Percentiles rank a stretch among this genome's conserved stretches.
These are phyloP conservation scores for Myrmecophaga tridactyla DNA, from an alignment of 2,113 vertebrate species.

Conservation along the genomic window DNA sequence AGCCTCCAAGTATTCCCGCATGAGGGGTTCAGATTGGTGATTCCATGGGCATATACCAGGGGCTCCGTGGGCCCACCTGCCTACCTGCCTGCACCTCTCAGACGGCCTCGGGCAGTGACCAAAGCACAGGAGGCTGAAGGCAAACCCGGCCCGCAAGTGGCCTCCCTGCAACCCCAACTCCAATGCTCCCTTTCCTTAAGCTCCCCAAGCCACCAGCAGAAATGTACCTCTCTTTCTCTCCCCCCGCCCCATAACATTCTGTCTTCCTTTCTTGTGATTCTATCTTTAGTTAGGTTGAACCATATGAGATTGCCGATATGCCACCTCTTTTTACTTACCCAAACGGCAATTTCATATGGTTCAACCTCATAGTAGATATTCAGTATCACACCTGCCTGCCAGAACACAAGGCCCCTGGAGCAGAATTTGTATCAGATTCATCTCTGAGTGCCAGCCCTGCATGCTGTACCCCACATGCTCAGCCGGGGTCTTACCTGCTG, in stretches of 20 bases:
- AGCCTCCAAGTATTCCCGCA: neutral
- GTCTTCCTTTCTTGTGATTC: neutral
- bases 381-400: accelerated
- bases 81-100: neutral
- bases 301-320: accelerated
- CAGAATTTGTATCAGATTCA: neutral
- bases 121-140: neutral
- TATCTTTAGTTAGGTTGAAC: neutral
- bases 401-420: neutral
- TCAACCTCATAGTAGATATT: neutral
- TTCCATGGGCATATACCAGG: accelerated
- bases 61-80: neutral
- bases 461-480: accelerated
- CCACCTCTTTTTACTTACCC: neutral
- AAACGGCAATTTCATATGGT: accelerated
- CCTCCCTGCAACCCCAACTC: accelerated
- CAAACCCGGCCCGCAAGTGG: accelerated
- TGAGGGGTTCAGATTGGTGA: accelerated
- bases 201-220: accelerated
- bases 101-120: accelerated
- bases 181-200: neutral
- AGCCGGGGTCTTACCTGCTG: neutral
- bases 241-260: accelerated
- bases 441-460: neutral
- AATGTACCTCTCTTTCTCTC: neutral